Evolutionary conservation across 1,140 invertebrate genomes (phyloP).

Genomic region (Monomorium pharaonis): DNA sequence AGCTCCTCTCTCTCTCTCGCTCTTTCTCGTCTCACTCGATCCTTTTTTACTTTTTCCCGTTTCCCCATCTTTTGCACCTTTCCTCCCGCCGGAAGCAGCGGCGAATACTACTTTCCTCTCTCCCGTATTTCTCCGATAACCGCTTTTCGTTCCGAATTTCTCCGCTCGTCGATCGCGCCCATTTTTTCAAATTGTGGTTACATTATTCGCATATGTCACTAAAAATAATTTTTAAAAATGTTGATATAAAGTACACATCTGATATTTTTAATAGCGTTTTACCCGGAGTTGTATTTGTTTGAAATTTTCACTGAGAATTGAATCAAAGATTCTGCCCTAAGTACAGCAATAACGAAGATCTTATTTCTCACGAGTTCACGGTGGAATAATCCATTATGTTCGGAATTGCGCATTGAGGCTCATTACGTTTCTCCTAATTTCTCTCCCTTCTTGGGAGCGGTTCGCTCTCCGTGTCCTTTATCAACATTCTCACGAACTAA

Average conservation of each 20-base stretch:
- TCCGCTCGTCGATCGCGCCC: neutral
- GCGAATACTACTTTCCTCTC: constrained; percentile 22
- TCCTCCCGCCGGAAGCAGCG: constrained; percentile 26
- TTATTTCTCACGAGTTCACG: neutral
- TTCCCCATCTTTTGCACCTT: neutral
- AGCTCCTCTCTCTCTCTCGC: too few relatives aligned
- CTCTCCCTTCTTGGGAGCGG: constrained; percentile 26
- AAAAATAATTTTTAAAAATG: constrained; percentile 1
- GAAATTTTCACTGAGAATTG: neutral
- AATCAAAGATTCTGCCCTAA: neutral
- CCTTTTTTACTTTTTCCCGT: neutral
- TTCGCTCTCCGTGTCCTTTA: constrained; percentile 10
- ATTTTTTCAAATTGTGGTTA: constrained; percentile 10
- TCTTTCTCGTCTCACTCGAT: neutral
- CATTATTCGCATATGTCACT: neutral
- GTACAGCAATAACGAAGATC: neutral
- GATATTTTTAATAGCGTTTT: neutral
- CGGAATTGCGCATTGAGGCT: constrained; percentile 22
- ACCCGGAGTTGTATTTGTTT: neutral
- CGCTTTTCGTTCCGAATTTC: constrained; percentile 35
- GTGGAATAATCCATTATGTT: constrained; percentile 17
- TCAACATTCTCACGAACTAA: constrained; percentile 50
- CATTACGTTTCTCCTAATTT: constrained; percentile 46
- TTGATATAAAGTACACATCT: neutral
- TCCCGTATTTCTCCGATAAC: constrained; percentile 25